Base-by-base conservation (phyloP, 2,113 vertebrate species). In the Micronisus gabar region DNA sequence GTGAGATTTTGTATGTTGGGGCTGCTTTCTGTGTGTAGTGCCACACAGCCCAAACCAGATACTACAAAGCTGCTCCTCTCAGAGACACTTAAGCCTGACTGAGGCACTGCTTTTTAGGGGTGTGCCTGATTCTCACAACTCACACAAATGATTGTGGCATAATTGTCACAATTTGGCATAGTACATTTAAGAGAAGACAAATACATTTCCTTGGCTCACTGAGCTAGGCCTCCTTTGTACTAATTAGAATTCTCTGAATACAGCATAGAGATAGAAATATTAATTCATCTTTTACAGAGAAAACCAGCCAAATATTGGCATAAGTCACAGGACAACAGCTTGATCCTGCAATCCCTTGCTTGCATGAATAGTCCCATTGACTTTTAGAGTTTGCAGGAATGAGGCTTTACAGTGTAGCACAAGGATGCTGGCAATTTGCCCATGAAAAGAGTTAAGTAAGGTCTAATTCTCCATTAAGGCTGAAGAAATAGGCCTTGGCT, bases 291-390 rank as follows among this genome's bases (percentile, higher is more conserved):
- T 93, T 86, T 78, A 23, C 20, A 66, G 78, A 67, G 70, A 76
- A 90, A 96, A 55, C 78, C 91, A 94, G 95, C 78, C 96, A 97
- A 97, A 95, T 80, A 73, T 34, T 90, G 84, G 91, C 84, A 88
- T 94, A 90, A 96, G 74, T 74, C 81, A 86, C 8, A 22, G 94
- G 85, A 90, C 82, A 96, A 94, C 87, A 94, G 91, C 93, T 97
- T 96, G 93, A 95, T 96, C 87, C 96, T 66, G 29, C 84, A 97
- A 97, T 95, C 76, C 71, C 63, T 89, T 95, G 53, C 78, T 76
- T 97, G 91, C 89, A 73, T 74, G 96, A 92, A 93, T n/a, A 94
- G 81, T 71, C 55, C 81, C 84, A 95, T 96, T 96, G 95, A 96
- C 84, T 96, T 91, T 43, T 62, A 86, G 74, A 79, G 84, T 74